Evolutionary conservation across 2,888 invertebrate genomes (phyloP).

Genomic region (Dynastes hyllus): DNA sequence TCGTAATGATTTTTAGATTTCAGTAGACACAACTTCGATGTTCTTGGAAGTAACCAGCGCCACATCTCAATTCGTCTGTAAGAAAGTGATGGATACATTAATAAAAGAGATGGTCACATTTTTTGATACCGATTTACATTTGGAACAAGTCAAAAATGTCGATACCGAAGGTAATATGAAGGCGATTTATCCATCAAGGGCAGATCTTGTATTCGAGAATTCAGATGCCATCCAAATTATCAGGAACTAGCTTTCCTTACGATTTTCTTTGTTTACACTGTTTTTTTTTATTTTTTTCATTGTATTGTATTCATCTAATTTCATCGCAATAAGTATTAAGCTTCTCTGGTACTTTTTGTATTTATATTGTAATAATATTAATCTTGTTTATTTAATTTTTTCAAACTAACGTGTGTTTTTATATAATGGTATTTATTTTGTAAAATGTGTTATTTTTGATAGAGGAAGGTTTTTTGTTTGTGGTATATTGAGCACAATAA

Average conservation of each 20-base stretch:
- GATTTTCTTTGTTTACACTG: no score
- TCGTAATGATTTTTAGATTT: slow-evolving; percentile 74
- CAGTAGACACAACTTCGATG: slow-evolving; percentile 77
- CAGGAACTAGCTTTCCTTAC: slow-evolving; percentile 12
- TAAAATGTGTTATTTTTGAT: no score
- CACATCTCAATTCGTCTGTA: slow-evolving; percentile 78
- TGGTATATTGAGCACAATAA: no score
- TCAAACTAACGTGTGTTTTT: neutral
- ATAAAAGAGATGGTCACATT: slow-evolving; percentile 78
- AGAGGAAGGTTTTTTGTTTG: no score
- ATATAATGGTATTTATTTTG: neutral
- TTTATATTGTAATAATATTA: neutral
- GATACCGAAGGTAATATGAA: slow-evolving; percentile 81
- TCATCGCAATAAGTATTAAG: neutral
- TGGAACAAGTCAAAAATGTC: slow-evolving; percentile 82
- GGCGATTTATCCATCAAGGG: slow-evolving; percentile 85
- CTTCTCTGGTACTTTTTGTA: neutral
- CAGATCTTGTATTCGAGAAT: slow-evolving; percentile 73
- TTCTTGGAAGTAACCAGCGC: slow-evolving; percentile 86
- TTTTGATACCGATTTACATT: slow-evolving; percentile 67
- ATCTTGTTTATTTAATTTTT: neutral
- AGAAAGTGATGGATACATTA: slow-evolving; percentile 79
- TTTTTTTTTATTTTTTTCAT: neutral
- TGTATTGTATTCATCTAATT: neutral
- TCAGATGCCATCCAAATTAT: slow-evolving; percentile 33